phyloP scores from a whole-genome alignment of 35 echinoderm and acorn worm genomes.

The Ophiothrix spiculata region DNA sequence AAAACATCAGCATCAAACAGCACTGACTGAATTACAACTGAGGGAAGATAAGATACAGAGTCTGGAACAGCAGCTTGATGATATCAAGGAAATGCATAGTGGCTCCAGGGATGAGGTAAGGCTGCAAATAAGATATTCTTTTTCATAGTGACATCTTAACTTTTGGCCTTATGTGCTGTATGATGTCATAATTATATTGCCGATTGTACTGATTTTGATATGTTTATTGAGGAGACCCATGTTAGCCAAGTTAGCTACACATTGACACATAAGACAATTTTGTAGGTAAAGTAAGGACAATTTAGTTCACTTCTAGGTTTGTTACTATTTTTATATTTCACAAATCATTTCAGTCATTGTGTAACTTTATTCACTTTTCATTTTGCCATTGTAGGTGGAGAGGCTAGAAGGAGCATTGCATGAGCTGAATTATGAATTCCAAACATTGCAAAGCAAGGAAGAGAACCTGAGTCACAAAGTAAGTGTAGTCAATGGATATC shows the following conservation, averaged over 20 bases:
- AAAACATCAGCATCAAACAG: slow-evolving; percentile 58
- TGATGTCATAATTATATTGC: no score
- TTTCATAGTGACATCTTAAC: no score
- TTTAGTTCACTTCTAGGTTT: no score
- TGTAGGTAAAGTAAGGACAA: no score
- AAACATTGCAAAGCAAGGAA: slow-evolving; percentile 57
- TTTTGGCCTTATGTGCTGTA: no score
- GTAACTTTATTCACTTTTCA: background rate
- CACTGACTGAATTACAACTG: slow-evolving; percentile 40
- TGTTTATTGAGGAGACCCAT: no score
- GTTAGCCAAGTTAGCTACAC: no score
- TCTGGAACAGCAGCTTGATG: slow-evolving; percentile 66
- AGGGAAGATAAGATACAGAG: slow-evolving; percentile 47
- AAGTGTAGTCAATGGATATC: slow-evolving; percentile 26
- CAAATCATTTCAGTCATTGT: no score
- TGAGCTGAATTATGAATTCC: slow-evolving; percentile 72
- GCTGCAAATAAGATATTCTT: no score
- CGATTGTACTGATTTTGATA: no score
- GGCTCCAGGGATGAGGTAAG: slow-evolving; percentile 79
- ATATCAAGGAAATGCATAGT: slow-evolving; percentile 64
- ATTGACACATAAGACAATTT: no score
- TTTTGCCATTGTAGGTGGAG: slow-evolving; percentile 35
- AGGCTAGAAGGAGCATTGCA: slow-evolving; percentile 62
- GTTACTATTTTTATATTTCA: no score
- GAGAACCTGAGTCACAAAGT: slow-evolving; percentile 64